Conservation (phyloP, 2,888 invertebrate genomes). For the Busseola fusca region DNA sequence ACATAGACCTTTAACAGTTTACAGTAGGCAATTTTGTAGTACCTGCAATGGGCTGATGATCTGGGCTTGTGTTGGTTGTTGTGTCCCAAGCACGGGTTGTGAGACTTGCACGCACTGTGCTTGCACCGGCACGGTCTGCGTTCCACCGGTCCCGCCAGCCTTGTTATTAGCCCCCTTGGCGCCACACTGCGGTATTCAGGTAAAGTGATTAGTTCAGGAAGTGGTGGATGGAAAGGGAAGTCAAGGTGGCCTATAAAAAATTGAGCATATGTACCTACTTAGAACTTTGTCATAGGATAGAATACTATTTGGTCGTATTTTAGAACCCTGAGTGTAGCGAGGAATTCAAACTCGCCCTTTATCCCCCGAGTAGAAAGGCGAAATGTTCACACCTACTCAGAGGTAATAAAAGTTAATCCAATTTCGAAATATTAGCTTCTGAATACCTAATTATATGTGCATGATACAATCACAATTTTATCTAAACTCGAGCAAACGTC, state of each 20-base stretch:
- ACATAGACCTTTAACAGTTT: not conserved
- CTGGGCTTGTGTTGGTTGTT: constrained; percentile 92
- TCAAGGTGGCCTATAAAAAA: not conserved
- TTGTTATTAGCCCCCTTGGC: constrained; percentile 76
- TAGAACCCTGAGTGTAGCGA: no score
- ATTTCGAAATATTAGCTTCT: no score
- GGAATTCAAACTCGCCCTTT: no score
- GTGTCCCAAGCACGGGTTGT: constrained; percentile 90
- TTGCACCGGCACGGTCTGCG: constrained; percentile 86
- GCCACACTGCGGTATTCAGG: constrained; percentile 71
- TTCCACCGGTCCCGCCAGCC: constrained; percentile 76
- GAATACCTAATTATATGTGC: not conserved
- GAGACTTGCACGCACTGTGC: constrained; percentile 93
- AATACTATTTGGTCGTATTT: not conserved
- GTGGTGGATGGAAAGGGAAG: not conserved
- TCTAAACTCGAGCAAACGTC: not conserved
- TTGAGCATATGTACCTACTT: not conserved
- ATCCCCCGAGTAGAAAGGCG: no score
- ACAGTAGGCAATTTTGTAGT: constrained; percentile 40
- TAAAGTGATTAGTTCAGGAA: constrained; percentile 7
- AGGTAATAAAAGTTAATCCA: no score
- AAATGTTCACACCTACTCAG: no score
- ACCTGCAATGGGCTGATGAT: constrained; percentile 93
- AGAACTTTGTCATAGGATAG: not conserved
- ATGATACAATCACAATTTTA: not conserved